Base-by-base conservation (phyloP, 2,113 vertebrate species). In the Lycaon pictus region DNA sequence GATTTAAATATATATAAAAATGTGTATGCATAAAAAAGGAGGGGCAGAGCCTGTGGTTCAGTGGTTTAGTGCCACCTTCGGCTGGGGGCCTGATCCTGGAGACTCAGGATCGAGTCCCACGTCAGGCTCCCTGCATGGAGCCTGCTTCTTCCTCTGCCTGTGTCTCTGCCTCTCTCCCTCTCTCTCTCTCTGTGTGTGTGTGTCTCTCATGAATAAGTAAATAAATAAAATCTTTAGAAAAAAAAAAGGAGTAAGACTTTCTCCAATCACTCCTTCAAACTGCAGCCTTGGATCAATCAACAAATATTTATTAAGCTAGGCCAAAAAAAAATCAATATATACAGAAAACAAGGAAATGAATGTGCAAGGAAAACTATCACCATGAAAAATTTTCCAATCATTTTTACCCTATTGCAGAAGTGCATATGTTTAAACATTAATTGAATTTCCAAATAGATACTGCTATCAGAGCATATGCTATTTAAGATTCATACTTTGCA, bases 341-440 rank as follows among this genome's bases (percentile, higher is more conserved):
- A 22, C 19, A 84, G 27, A 72, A 83, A 96, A 85, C 43, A 85
- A 97, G 62, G 20, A 74, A 94, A 69, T 11, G 8, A 89, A 80
- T 76, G 8, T 22, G 0, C 35, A 88, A 17, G 8, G 23, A 89
- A 86, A 93, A 96, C 48, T 17, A 55, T 35, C 53, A 91, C 11
- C 29, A 48, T 62, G 53, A 80, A 88, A 65, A 56, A 2, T 79
- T 85, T 89, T 82, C 77, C 79, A 60, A 53, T 87, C 23, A 83
- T 35, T 83, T 91, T 86, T 20, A 88, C 16, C 35, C 15, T 89
- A 53, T 22, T 79, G 51, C 43, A 81, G n/a, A 88, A 88, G 32
- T 29, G 29, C 77, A 89, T 65, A 12, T 77, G 29, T 97, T 93
- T 96, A 92, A 95, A 84, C 85, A 97, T 93, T 89, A 72, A 93